phyloP scores from a whole-genome alignment of 2,888 invertebrate species.

The Stenodema calcarata region DNA sequence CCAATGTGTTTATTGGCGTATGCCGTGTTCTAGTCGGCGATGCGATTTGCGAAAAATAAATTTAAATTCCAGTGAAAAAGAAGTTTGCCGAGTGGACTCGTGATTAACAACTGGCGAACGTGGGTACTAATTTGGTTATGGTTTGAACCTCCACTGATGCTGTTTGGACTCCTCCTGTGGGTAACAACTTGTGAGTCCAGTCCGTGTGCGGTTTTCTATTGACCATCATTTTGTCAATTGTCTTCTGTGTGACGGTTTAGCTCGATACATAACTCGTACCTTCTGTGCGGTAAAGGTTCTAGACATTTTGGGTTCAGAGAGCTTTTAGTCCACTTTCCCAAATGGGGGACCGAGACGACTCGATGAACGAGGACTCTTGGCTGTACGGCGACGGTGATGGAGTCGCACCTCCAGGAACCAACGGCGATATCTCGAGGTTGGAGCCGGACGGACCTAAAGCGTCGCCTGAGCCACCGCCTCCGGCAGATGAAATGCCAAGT shows the following conservation, averaged over 20 bases:
- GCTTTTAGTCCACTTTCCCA: too few species aligned
- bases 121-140: not conserved
- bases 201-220: too few species aligned
- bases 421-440: not conserved
- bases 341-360: slow-evolving; percentile 60
- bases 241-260: too few species aligned
- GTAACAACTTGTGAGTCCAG: not conserved
- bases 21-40: too few species aligned
- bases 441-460: not conserved
- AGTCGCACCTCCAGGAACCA: not conserved
- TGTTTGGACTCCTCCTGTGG: not conserved
- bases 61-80: too few species aligned
- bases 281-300: too few species aligned
- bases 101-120: not conserved
- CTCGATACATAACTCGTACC: too few species aligned
- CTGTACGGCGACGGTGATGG: slow-evolving; percentile 73
- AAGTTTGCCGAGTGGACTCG: too few species aligned
- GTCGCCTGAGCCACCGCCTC: not conserved
- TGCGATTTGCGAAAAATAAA: too few species aligned
- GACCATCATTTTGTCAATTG: too few species aligned
- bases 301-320: too few species aligned
- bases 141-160: not conserved
- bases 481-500: not conserved
- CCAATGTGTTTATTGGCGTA: too few species aligned
- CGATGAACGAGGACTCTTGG: slow-evolving; percentile 82